Percentiles rank a stretch among this genome's conserved stretches.
Evolutionary conservation across 30 jellyfish, hydroid and myxozoan species (phyloP).

Genomic region (Kudoa iwatai): DNA sequence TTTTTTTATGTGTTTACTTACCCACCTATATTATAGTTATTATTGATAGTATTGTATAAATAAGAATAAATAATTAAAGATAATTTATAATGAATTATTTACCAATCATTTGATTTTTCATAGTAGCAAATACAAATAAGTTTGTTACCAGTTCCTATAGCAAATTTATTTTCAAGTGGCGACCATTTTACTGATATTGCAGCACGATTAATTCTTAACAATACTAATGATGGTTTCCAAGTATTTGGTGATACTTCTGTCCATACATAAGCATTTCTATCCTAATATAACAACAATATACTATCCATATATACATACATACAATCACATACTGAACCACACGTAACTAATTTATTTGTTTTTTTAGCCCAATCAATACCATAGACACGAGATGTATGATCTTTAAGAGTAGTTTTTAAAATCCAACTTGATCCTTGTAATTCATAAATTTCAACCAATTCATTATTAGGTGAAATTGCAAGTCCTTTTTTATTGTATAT

Average conservation of each 20-base stretch:
- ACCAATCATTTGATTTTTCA: conserved; percentile 88
- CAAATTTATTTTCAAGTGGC: conserved; percentile 89
- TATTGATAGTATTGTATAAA: no score
- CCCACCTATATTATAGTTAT: conserved; percentile 75
- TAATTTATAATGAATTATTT: conserved; percentile 2
- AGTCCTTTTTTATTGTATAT: no score
- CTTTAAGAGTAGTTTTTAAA: neutral
- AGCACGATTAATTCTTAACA: conserved; percentile 71
- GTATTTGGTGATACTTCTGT: conserved; percentile 23
- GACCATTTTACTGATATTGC: conserved; percentile 89
- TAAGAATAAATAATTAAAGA: no score
- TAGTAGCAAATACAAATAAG: conserved; percentile 55
- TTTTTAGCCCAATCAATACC: conserved; percentile 95
- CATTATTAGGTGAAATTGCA: conserved; percentile 1
- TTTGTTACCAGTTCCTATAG: conserved; percentile 87
- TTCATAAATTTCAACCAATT: neutral
- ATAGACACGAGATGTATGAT: conserved; percentile 61
- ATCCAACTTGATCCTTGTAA: neutral
- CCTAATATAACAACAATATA: conserved; percentile 5
- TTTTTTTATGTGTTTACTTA: conserved; percentile 78
- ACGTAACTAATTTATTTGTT: conserved; percentile 63
- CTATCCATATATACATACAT: no score
- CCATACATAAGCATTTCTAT: conserved; percentile 94
- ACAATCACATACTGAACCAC: conserved; percentile 81
- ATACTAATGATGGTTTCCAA: conserved; percentile 90